phyloP scores from a whole-genome alignment of 2,113 vertebrate species.

The Myrmecobius fasciatus region DNA sequence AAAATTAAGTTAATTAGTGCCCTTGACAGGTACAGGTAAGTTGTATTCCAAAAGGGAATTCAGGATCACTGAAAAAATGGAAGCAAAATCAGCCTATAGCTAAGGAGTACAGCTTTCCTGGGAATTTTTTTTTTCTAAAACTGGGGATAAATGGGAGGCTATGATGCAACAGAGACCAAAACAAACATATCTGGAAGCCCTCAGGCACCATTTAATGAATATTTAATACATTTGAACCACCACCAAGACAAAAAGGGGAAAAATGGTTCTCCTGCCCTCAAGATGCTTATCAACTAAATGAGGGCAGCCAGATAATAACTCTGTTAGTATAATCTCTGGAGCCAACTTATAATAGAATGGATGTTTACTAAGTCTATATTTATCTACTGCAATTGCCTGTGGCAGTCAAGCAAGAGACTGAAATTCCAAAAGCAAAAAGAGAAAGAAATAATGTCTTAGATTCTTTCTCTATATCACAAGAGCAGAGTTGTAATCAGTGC shows the following conservation, averaged over 20 bases:
- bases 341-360: slow-evolving; percentile 36
- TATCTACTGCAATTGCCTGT: slow-evolving; percentile 67
- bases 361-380: slow-evolving; percentile 53
- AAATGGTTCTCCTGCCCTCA: slow-evolving; percentile 17
- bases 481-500: slow-evolving; percentile 1
- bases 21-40: slow-evolving; percentile 34
- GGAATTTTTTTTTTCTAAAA: background rate
- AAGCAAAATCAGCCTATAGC: background rate
- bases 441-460: slow-evolving; percentile 32
- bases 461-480: slow-evolving; percentile 26
- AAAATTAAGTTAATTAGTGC: slow-evolving; percentile 73
- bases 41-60: background rate
- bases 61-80: background rate
- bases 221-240: slow-evolving; percentile 10
- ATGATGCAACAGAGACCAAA: background rate
- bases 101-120: background rate
- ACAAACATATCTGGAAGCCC: background rate
- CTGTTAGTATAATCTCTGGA: background rate
- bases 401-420: slow-evolving; percentile 47
- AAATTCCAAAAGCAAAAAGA: slow-evolving; percentile 46
- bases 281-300: background rate
- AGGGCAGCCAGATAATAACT: background rate
- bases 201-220: slow-evolving; percentile 29
- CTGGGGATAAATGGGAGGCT: background rate
- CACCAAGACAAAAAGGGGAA: background rate